Percentiles rank a stretch among this genome's conserved stretches.
phyloP scores from a whole-genome alignment of 2,888 invertebrate genomes.

The Cheilosia grossa region DNA sequence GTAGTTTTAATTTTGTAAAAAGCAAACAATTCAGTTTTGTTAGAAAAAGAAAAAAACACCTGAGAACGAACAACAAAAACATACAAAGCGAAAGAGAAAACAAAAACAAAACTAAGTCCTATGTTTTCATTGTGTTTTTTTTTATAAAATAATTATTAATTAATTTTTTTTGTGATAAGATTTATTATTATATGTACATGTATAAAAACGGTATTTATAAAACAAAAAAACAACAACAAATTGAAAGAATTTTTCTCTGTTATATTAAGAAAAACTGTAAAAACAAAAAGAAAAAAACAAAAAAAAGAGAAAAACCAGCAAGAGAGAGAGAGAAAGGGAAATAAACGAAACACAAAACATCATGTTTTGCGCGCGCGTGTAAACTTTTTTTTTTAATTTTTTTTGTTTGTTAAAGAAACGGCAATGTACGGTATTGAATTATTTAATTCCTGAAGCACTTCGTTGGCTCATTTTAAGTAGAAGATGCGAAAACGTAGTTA shows the following conservation, averaged over 20 bases:
- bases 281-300: conserved; percentile 51
- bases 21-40: conserved; percentile 66
- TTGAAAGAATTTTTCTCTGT: conserved; percentile 68
- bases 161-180: conserved; percentile 74
- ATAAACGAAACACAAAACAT: conserved; percentile 56
- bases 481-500: conserved; percentile 29
- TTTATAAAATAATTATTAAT: conserved; percentile 72
- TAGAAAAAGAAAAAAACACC: conserved; percentile 42
- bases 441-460: conserved; percentile 11
- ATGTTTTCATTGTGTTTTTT: conserved; percentile 65
- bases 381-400: conserved; percentile 38
- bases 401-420: conserved; percentile 33
- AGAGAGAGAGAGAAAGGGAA: conserved; percentile 49
- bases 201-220: conserved; percentile 74
- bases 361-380: conserved; percentile 60
- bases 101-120: conserved; percentile 53
- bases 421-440: conserved; percentile 13
- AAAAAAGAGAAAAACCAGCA: conserved; percentile 32
- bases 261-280: conserved; percentile 71
- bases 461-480: conserved; percentile 69
- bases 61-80: conserved; percentile 65
- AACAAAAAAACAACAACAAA: conserved; percentile 58
- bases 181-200: conserved; percentile 72
- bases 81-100: conserved; percentile 60
- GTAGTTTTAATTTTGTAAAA: conserved; percentile 71